phyloP scores from a whole-genome alignment of 2,888 invertebrate genomes.

The Osmoderma eremita region DNA sequence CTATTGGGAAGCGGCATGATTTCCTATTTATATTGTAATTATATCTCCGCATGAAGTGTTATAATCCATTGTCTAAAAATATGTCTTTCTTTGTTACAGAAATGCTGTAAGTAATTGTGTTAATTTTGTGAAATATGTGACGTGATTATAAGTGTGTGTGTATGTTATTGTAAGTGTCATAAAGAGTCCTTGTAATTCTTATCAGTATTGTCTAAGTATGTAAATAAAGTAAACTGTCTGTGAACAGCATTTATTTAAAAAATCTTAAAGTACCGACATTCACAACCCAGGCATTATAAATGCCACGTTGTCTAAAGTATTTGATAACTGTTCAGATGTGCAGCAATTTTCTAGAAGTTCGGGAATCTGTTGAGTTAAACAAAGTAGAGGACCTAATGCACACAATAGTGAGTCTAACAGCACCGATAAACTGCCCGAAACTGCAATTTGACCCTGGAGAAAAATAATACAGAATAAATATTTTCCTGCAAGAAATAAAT shows the following conservation, averaged over 20 bases:
- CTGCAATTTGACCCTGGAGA: constrained; percentile 88
- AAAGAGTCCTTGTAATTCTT: not conserved
- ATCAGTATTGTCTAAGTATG: not conserved
- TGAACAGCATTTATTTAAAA: constrained; percentile 15
- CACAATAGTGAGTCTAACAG: constrained; percentile 92
- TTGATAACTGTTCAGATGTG: constrained; percentile 63
- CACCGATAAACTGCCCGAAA: constrained; percentile 93
- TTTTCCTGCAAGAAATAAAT: not conserved
- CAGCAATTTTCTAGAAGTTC: constrained; percentile 75
- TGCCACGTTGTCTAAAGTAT: constrained; percentile 92
- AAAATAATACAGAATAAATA: not conserved
- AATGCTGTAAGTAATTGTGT: not conserved
- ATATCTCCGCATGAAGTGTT: too few species aligned
- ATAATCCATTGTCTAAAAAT: too few species aligned
- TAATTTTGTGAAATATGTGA: not conserved
- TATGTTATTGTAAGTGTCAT: constrained; percentile 5
- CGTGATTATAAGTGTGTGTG: constrained; percentile 18
- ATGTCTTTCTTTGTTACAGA: too few species aligned
- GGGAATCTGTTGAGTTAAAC: constrained; percentile 85
- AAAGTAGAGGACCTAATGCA: constrained; percentile 87
- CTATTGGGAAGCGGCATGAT: too few species aligned
- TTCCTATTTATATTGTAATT: too few species aligned
- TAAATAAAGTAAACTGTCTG: constrained; percentile 13
- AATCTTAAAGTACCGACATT: constrained; percentile 41
- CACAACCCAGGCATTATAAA: constrained; percentile 90